phyloP scores from a whole-genome alignment of 2,888 invertebrate species.

The Epistrophe grossulariae region DNA sequence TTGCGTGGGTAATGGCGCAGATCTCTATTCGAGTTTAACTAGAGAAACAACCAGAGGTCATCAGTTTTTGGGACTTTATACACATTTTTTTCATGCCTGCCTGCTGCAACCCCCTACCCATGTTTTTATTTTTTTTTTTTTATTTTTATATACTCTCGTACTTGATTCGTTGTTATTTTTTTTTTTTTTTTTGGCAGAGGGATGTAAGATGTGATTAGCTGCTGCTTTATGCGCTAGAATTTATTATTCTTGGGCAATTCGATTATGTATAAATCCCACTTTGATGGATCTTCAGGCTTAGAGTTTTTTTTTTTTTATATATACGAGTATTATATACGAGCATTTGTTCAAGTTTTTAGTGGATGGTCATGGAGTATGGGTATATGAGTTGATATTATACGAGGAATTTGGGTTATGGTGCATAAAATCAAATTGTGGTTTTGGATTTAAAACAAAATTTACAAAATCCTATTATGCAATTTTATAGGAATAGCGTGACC shows the following conservation, averaged over 20 bases:
- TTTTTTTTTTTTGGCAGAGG: conserved; percentile 18
- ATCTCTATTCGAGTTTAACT: conserved; percentile 74
- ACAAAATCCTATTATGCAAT: conserved; percentile 67
- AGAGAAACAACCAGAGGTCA: conserved; percentile 75
- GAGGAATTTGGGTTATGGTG: conserved; percentile 63
- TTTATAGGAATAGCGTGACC: conserved; percentile 72
- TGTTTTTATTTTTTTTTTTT: conserved; percentile 31
- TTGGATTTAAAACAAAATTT: conserved; percentile 54
- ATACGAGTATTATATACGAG: not conserved
- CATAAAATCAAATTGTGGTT: conserved; percentile 74
- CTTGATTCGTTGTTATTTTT: conserved; percentile 60
- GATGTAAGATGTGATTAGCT: conserved; percentile 70
- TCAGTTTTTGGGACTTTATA: conserved; percentile 66
- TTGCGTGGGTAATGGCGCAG: conserved; percentile 69
- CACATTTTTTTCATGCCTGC: conserved; percentile 1
- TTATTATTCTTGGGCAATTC: conserved; percentile 74
- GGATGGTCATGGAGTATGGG: conserved; percentile 25
- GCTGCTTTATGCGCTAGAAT: conserved; percentile 75
- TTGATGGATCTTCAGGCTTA: conserved; percentile 71
- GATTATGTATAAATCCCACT: conserved; percentile 75
- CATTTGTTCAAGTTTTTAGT: conserved; percentile 66
- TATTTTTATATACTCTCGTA: conserved; percentile 71
- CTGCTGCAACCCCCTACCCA: conserved; percentile 7
- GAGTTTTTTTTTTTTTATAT: conserved; percentile 32
- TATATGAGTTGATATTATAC: conserved; percentile 34